A percentile compares a stretch with the other conserved stretches of the same genome.
These are phyloP conservation scores for Apocrypta bakeri DNA, from an alignment of 1,140 invertebrate species.

Conservation along the genomic window DNA sequence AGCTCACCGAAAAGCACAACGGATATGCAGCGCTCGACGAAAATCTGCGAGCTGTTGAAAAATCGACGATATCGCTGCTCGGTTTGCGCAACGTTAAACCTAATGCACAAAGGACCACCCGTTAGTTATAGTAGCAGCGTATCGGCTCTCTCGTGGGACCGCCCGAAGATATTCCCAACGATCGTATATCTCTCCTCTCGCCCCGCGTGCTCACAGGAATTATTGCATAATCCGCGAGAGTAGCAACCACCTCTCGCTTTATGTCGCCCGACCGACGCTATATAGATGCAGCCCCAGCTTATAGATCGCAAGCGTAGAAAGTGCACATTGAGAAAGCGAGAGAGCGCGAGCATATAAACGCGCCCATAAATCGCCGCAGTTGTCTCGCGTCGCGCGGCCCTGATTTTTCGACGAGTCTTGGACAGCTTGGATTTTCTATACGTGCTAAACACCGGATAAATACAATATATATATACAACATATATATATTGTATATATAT, in stretches of 20 bases:
- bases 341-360: slow-evolving; percentile 49
- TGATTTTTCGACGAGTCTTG: neutral
- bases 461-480: too few species aligned
- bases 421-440: neutral
- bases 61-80: neutral
- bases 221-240: slow-evolving; percentile 48
- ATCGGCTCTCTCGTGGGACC: slow-evolving; percentile 50
- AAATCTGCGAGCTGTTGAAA: neutral
- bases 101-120: slow-evolving; percentile 49
- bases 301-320: slow-evolving; percentile 43
- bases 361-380: slow-evolving; percentile 45
- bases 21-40: neutral
- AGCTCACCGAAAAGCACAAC: too few species aligned
- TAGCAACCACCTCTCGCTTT: slow-evolving; percentile 24
- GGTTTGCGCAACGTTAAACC: neutral
- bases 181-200: slow-evolving; percentile 59
- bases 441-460: too few species aligned
- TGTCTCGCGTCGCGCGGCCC: slow-evolving; percentile 4
- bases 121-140: slow-evolving; percentile 50
- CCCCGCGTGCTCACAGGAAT: slow-evolving; percentile 39
- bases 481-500: too few species aligned
- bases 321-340: slow-evolving; percentile 48
- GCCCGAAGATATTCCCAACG: slow-evolving; percentile 59
- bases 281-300: neutral
- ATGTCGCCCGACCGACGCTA: neutral